phyloP scores from a whole-genome alignment of 2,113 vertebrate genomes.

The Pantherophis guttatus region DNA sequence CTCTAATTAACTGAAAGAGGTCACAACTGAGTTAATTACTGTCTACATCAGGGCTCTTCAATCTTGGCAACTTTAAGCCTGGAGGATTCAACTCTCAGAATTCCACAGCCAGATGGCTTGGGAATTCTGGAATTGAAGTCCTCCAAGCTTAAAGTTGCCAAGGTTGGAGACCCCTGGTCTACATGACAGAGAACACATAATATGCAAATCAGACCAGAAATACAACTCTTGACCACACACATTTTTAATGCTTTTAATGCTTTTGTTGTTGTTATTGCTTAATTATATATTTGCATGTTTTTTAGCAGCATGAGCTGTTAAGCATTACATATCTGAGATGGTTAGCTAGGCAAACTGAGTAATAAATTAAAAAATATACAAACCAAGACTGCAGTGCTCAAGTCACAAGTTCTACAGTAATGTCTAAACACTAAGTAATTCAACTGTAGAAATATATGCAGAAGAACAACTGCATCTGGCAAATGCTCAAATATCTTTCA shows the following conservation, averaged over 20 bases:
- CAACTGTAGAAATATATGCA: constrained; percentile 17
- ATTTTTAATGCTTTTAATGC: not conserved
- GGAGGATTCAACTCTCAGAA: too few relatives aligned
- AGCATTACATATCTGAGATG: not conserved
- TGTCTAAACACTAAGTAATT: constrained; percentile 15
- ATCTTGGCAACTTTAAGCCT: too few relatives aligned
- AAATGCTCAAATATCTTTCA: constrained; percentile 36
- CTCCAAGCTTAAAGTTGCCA: too few relatives aligned
- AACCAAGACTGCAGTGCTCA: not conserved
- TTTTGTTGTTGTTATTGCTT: not conserved
- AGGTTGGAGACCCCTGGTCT: not conserved
- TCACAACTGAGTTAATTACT: not conserved
- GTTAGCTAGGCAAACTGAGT: not conserved
- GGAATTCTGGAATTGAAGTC: too few relatives aligned
- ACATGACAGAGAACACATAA: not conserved
- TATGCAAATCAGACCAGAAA: not conserved
- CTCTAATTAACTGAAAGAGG: not conserved
- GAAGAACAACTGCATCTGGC: constrained; percentile 41
- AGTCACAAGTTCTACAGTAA: not conserved
- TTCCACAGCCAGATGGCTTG: too few relatives aligned
- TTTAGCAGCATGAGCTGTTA: not conserved
- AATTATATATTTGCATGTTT: not conserved
- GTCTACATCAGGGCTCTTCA: not conserved
- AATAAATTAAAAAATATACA: not conserved
- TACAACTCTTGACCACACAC: not conserved